Evolutionary conservation across 2,113 vertebrate species (phyloP), one percentile per base, ranked within the genome.

Genomic region (Zosterops hypoxanthus): DNA sequence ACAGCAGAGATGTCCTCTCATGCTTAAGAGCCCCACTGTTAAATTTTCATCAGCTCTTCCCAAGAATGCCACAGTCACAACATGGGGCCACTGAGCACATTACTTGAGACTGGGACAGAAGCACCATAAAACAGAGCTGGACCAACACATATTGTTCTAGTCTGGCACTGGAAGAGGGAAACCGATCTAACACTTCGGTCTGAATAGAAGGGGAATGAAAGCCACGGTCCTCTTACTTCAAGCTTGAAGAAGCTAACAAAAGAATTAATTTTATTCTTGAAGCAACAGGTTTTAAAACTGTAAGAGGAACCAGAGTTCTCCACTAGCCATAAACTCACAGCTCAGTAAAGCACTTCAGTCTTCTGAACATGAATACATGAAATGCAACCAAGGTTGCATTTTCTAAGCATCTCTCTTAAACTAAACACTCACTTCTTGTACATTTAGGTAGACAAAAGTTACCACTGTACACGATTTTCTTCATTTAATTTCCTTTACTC

Each of bases 201-300:
- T 61, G 63, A 76, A 91, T 3, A 21, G 34, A 81, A 66, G 14
- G 20, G 26, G 8, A 72, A 79, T 20, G 55, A 82, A 86, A 94
- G n/a, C 36, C 46, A 79, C 36, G 73, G 11, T 59, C 82, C 71
- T 90, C 55, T 90, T 66, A 79, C 13, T 85, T 90, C 17, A 77
- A 72, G 61, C 41, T 44, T 64, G 31, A 93, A 60, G 53, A 72
- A 79, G 25, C 28, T 69, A 88, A 93, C 6, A 17, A 82, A 64
- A 82, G 39, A 87, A 90, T 61, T 82, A 44, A 71, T 53, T 90
- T 77, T 63, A 50, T 85, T 77, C 55, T 77, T 65, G 71, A 93
- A 82, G 33, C 46, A 82, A 66, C 23, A 53, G 47, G 41, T 60
- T 87, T 81, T 86, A 73, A 66, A 91, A 60, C 9, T 44, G 0